A percentile compares a stretch with the other conserved stretches of the same genome.
These are phyloP conservation scores for Plusia festucae DNA, from an alignment of 2,888 invertebrate species.

Conservation along the genomic window DNA sequence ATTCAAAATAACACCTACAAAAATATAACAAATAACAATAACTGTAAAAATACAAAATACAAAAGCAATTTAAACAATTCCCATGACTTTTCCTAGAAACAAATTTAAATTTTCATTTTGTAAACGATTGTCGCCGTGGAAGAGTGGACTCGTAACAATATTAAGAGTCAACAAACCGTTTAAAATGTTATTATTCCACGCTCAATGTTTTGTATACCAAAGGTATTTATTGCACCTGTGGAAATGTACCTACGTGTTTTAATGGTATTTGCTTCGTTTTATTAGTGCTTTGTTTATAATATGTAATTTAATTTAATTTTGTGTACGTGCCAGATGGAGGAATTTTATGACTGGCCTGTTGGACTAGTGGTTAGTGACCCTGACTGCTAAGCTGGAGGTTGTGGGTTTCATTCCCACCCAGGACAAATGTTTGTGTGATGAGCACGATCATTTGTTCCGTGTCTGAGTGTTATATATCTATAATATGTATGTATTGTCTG, in stretches of 20 bases:
- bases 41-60: slow-evolving; percentile 23
- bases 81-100: slow-evolving; percentile 19
- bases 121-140: slow-evolving; percentile 27
- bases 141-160: slow-evolving; percentile 47
- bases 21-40: background rate
- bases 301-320: background rate
- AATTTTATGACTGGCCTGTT: background rate
- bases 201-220: slow-evolving; percentile 35
- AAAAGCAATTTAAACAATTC: slow-evolving; percentile 30
- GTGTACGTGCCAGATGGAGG: background rate
- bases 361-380: no score
- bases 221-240: slow-evolving; percentile 42
- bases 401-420: background rate
- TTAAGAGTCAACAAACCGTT: slow-evolving; percentile 62
- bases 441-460: no score
- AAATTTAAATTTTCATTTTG: slow-evolving; percentile 25
- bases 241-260: background rate
- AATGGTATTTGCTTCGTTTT: background rate
- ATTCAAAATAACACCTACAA: background rate
- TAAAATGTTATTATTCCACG: slow-evolving; percentile 59
- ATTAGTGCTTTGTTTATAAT: background rate
- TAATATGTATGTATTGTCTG: no score
- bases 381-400: no score
- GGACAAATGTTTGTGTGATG: background rate
- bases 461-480: no score